Base-by-base conservation (phyloP, 35 echinoderm and acorn worm genomes). In the Eucidaris tribuloides region DNA sequence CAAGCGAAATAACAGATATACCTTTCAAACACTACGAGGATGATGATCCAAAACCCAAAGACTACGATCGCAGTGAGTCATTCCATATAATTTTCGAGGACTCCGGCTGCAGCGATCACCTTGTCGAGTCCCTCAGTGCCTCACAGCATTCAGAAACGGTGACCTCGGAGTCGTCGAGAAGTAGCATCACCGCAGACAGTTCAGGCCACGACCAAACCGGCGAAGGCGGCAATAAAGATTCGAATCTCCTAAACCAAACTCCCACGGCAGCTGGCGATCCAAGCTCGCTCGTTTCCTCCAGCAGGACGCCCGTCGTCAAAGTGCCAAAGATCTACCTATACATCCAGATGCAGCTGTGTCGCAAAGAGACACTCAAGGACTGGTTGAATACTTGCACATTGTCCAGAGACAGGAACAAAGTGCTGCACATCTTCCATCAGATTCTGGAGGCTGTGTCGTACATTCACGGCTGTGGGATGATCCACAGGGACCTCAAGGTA, bases 341-440 rank as follows among this genome's bases (percentile, higher is more conserved):
- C 41, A 93, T 93, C 62, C 91, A 93, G 79, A 93, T 93, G 91
- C 91, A 93, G 48, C 74, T 93, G 24, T 93, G 91, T 81, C 79
- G 78, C 29, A 93, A 93, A 52, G 79, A 93, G 45, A 93, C 85
- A 41, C 79, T 93, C 14, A 93, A 93, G 60, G 91, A 93, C 39
- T 93, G 91, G 91, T 59, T 93, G 13, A 78, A 30, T 45, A 76
- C 71, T 24, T 77, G 84, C 58, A 82, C 49, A 20, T 42, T 62
- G 45, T 46, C 45, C 36, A 59, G 91, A 83, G 71, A 88, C 36
- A 70, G 72, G 1, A 87, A 93, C 44, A 82, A 63, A 57, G 79
- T 83, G 19, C 79, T 93, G 13, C 85, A 93, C 40, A 88, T 93
- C 46, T 93, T 88, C 55, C 78, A 88, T 43, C 85, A 93, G 72